Percentiles rank a stretch among this genome's conserved stretches.
Evolutionary conservation across 1,140 invertebrate genomes (phyloP).

Genomic region (roundworm (Caenorhabditis elegans)): DNA sequence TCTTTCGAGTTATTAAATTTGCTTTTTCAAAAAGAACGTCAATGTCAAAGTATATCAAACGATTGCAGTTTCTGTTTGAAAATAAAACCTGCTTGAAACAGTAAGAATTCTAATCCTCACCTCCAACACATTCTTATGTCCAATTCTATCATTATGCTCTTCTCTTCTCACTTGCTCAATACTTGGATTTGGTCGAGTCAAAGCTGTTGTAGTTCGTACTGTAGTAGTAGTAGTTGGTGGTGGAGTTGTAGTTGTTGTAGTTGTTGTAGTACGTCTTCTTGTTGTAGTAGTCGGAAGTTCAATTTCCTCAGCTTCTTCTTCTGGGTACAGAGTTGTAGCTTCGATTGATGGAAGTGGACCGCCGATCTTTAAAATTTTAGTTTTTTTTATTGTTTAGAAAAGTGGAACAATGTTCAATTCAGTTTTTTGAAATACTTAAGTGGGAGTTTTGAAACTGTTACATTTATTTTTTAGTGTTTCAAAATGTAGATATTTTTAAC

Average conservation of each 20-base stretch:
- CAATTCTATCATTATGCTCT: constrained; percentile 5
- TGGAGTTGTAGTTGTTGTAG: not conserved
- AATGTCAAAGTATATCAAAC: too few species aligned
- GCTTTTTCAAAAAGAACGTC: too few species aligned
- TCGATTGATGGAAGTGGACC: not conserved
- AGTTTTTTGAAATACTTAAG: too few species aligned
- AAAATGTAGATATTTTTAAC: too few species aligned
- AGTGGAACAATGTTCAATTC: too few species aligned
- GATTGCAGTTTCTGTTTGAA: too few species aligned
- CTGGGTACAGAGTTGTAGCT: not conserved
- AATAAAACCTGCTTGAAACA: not conserved
- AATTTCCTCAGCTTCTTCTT: not conserved
- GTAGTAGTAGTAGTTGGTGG: not conserved
- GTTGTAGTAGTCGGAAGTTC: not conserved
- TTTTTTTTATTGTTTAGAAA: too few species aligned
- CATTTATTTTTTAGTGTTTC: too few species aligned
- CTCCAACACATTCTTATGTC: not conserved
- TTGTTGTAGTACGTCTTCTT: not conserved
- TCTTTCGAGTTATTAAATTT: too few species aligned
- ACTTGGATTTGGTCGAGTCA: not conserved
- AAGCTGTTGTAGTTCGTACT: not conserved
- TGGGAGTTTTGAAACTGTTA: too few species aligned
- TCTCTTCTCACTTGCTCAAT: not conserved
- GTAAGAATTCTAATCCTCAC: too few species aligned
- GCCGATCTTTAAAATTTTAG: not conserved